Base-by-base conservation (phyloP, 2,888 invertebrate genomes). In the Orthosia incerta region DNA sequence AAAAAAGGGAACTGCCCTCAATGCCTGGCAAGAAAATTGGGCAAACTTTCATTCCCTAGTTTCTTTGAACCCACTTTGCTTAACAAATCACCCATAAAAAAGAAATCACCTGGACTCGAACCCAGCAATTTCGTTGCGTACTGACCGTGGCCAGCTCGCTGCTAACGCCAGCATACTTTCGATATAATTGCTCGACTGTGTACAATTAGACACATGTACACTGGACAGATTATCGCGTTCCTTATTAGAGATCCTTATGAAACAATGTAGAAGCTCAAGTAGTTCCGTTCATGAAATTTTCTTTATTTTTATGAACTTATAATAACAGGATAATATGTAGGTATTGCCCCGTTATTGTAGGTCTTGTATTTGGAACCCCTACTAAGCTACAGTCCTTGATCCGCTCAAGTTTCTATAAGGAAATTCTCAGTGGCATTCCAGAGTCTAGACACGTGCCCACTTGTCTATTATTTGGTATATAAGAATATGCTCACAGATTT, bases 121-220 rank as follows among this genome's bases (percentile, higher is more conserved):
- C 61, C 72, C 26, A 67, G 57, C 65, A 80, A 68, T 80, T 82
- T 80, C 46, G 1, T 82, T 57, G 82, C 3, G 39, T 68, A 82
- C 57, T 77, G 68, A 80, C 80, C 82, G 82, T 82, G 68, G 68
- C 77, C 64, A 66, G 66, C 18, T 39, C 39, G 18, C 60, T 45
- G 23, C 16, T 51, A 66, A 53, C 65, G 51, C 45, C 63, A 65
- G 80, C 77, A 59, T 69, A 72, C 80, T 80, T 80, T 80, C 80
- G 57, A 72, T 77, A 65, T 80, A 72, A 80, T 80, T 66, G 55
- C 77, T 65, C 20, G 18, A 16, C 67, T 70, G 51, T 68, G 23
- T 61, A 57, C 61, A 78, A 77, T 80, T 83, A 75, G 56, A 75
- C 23, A 69, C 51, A 53, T 76, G 57, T 75, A 74, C 64, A 74